phyloP scores from a whole-genome alignment of 2,888 invertebrate genomes.

The Aplocera efformata region DNA sequence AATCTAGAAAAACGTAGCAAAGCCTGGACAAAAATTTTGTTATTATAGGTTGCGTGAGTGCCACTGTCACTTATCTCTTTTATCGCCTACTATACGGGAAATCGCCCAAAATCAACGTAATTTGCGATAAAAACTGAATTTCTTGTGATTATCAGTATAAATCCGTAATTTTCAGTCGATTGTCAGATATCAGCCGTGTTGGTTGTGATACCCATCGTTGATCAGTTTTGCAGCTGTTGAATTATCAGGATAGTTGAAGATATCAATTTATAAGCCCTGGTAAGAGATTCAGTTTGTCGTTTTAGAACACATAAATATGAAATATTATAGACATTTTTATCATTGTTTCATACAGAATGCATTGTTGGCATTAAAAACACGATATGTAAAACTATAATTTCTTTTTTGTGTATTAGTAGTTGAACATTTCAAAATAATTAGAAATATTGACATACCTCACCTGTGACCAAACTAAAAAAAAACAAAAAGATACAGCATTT shows the following conservation, averaged over 20 bases:
- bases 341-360: no score
- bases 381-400: no score
- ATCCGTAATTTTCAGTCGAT: constrained; percentile 73
- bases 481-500: no score
- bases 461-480: no score
- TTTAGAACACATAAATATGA: no score
- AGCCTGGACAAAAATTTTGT: no score
- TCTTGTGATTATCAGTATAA: constrained; percentile 63
- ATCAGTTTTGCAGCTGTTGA: constrained; percentile 1
- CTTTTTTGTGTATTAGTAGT: no score
- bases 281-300: no score
- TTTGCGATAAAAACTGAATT: constrained; percentile 70
- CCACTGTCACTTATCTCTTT: constrained; percentile 44
- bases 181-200: constrained; percentile 58
- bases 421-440: no score
- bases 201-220: constrained; percentile 47
- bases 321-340: no score
- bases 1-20: not conserved
- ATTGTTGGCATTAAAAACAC: no score
- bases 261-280: constrained; percentile 44
- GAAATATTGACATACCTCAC: no score
- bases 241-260: constrained; percentile 25
- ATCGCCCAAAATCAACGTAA: constrained; percentile 63
- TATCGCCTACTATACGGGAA: constrained; percentile 62
- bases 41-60: constrained; percentile 35